A percentile compares a stretch with the other conserved stretches of the same genome.
Evolutionary conservation across 2,113 vertebrate genomes (phyloP).

Genomic region (Haemorhous mexicanus): DNA sequence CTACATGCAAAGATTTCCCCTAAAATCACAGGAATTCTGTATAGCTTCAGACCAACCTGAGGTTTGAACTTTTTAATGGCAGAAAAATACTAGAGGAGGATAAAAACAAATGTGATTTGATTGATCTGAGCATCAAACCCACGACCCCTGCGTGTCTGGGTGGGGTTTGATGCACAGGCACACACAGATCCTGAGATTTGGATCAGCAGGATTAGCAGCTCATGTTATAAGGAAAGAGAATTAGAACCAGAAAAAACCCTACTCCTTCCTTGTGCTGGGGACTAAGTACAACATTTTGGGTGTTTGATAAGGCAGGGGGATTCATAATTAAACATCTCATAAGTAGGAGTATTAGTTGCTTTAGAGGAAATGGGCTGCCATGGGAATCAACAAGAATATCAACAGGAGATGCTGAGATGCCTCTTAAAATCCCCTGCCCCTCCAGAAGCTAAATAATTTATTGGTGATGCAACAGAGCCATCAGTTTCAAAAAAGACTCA

Average conservation of each 20-base stretch:
- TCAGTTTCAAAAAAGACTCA: background rate
- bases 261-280: background rate
- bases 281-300: background rate
- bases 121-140: background rate
- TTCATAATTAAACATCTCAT: background rate
- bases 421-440: background rate
- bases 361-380: background rate
- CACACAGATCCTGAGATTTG: background rate
- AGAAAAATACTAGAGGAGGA: background rate
- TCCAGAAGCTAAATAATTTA: background rate
- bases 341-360: background rate
- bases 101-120: background rate
- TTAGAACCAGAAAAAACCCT: background rate
- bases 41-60: background rate
- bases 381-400: background rate
- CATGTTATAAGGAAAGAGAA: background rate
- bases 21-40: background rate
- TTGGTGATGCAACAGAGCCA: background rate
- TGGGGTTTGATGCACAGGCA: background rate
- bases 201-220: background rate
- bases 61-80: background rate
- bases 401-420: background rate
- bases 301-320: background rate
- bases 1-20: background rate
- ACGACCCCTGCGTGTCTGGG: accelerated